These are phyloP conservation scores for Spatulosminthurus flaviceps DNA, from an alignment of 2,888 invertebrate genomes.

Conservation along the genomic window DNA sequence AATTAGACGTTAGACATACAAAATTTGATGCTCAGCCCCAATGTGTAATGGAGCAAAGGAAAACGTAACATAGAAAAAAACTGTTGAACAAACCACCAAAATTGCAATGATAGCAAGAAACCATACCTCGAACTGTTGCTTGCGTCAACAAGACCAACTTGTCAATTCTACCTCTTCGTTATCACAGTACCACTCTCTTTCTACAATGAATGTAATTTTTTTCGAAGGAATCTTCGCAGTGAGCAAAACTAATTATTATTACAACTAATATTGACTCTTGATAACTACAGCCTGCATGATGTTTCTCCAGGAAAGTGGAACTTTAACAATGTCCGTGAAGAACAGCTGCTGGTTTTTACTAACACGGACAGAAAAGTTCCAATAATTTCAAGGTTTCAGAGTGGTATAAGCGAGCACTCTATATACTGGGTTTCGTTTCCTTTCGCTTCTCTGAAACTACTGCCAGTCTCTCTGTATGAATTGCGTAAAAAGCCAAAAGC, in stretches of 20 bases:
- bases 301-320: not conserved
- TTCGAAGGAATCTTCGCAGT: not conserved
- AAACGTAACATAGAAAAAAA: too few relatives aligned
- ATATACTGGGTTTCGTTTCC: conserved; percentile 15
- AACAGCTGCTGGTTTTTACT: not conserved
- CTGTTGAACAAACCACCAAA: too few relatives aligned
- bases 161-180: not conserved
- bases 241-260: not conserved
- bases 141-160: not conserved
- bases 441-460: conserved; percentile 19
- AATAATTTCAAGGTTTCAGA: not conserved
- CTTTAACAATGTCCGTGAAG: not conserved
- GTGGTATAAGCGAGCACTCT: not conserved
- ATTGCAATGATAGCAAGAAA: not conserved
- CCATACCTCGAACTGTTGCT: conserved; percentile 1
- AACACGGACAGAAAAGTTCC: not conserved
- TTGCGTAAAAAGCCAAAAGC: conserved; percentile 12
- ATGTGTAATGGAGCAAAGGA: too few relatives aligned
- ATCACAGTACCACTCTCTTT: not conserved
- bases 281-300: not conserved
- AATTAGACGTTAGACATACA: too few relatives aligned
- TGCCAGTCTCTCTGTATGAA: not conserved
- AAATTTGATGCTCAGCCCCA: too few relatives aligned
- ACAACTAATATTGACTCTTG: not conserved
- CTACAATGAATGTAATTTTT: not conserved